A percentile compares a stretch with the other conserved stretches of the same genome.
Conservation (phyloP, 2,797 vertebrate species). For the Threskiornis aethiopicus region DNA sequence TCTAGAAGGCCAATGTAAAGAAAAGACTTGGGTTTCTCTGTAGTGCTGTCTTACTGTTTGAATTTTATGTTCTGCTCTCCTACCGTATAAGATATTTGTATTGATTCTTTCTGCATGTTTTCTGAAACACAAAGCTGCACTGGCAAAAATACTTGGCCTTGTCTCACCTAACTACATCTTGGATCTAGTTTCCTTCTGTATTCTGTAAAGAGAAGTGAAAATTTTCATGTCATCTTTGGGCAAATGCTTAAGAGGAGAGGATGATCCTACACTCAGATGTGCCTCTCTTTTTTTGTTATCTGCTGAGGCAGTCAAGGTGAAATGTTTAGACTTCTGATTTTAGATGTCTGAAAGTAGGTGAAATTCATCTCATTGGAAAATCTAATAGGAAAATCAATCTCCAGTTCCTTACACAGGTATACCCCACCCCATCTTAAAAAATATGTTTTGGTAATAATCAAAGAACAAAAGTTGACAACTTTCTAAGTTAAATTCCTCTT, state of each 20-base stretch:
- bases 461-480: not conserved
- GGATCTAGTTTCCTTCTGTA: not conserved
- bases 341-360: not conserved
- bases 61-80: not conserved
- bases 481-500: not conserved
- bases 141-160: not conserved
- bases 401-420: not conserved
- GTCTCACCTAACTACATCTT: not conserved
- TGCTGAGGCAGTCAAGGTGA: not conserved
- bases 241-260: not conserved
- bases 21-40: not conserved
- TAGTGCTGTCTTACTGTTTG: not conserved
- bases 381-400: not conserved
- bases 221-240: not conserved
- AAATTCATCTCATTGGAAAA: not conserved
- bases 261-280: not conserved
- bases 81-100: not conserved
- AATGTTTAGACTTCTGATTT: not conserved
- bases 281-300: not conserved
- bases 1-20: not conserved
- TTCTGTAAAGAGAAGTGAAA: not conserved
- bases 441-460: not conserved
- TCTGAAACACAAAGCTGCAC: not conserved
- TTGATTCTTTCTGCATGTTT: not conserved
- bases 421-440: not conserved